Evolutionary conservation across 2,888 invertebrate species (phyloP).

Genomic region (Pocota personata): DNA sequence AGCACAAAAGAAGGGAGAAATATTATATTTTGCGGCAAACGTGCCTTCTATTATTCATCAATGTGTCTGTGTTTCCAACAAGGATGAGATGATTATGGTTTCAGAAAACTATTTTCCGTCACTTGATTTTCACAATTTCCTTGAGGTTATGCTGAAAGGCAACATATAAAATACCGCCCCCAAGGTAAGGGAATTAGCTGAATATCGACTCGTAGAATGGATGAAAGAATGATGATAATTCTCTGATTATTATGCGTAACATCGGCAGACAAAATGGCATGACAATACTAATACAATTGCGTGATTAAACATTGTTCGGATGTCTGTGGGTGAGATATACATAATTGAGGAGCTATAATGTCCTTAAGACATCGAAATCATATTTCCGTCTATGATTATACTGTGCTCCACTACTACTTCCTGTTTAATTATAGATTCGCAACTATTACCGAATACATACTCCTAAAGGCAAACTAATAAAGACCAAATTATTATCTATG

Average conservation of each 20-base stretch:
- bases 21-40: conserved; percentile 1
- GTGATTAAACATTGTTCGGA: conserved; percentile 13
- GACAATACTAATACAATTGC: conserved; percentile 49
- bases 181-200: conserved; percentile 18
- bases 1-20: not conserved
- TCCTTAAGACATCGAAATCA: conserved; percentile 9
- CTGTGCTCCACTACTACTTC: conserved; percentile 5
- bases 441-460: no score
- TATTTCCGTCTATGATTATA: conserved; percentile 42
- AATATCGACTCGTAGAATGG: not conserved
- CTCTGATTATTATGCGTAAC: conserved; percentile 49
- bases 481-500: not conserved
- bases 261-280: conserved; percentile 22
- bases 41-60: conserved; percentile 19
- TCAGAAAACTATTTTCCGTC: conserved; percentile 33
- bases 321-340: not conserved
- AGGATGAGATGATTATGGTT: not conserved
- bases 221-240: not conserved
- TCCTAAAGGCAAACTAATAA: not conserved
- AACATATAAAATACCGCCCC: not conserved
- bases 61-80: not conserved
- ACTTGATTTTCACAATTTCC: conserved; percentile 29
- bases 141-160: not conserved
- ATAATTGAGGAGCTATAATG: not conserved
- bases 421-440: conserved; percentile 30